phyloP scores from a whole-genome alignment of 1,140 invertebrate genomes.

The Cotesia vestalis region DNA sequence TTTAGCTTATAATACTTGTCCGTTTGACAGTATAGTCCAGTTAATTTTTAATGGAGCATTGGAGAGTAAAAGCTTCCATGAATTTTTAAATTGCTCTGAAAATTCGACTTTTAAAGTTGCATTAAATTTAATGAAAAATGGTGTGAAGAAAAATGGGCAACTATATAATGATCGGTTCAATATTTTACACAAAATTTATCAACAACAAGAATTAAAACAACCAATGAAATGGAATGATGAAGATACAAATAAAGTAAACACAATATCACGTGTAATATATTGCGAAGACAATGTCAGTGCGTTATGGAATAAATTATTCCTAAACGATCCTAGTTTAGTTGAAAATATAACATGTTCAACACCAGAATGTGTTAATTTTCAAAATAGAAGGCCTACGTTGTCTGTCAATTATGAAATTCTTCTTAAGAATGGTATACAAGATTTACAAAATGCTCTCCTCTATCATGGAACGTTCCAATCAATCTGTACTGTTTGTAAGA shows the following conservation, averaged over 20 bases:
- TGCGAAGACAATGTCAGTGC: not conserved
- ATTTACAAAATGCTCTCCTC: not conserved
- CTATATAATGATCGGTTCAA: not conserved
- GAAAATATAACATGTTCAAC: not conserved
- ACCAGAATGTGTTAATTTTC: not conserved
- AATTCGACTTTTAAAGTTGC: not conserved
- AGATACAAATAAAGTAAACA: not conserved
- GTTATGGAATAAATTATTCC: constrained; percentile 1
- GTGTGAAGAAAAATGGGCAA: not conserved
- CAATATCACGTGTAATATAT: not conserved
- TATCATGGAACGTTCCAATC: not conserved
- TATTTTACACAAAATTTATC: not conserved
- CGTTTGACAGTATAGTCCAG: not conserved
- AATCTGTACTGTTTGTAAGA: not conserved
- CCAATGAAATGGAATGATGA: not conserved
- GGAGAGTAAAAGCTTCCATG: not conserved
- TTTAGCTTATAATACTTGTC: constrained; percentile 4
- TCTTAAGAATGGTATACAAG: not conserved
- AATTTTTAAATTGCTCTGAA: not conserved
- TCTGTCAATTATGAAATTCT: not conserved
- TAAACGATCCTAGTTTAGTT: not conserved
- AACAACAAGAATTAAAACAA: not conserved
- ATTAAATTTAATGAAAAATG: not conserved
- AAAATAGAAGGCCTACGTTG: not conserved
- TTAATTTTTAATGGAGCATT: constrained; percentile 1